Evolutionary conservation across 2,113 vertebrate genomes (phyloP).

Genomic region (Sylvia atricapilla): DNA sequence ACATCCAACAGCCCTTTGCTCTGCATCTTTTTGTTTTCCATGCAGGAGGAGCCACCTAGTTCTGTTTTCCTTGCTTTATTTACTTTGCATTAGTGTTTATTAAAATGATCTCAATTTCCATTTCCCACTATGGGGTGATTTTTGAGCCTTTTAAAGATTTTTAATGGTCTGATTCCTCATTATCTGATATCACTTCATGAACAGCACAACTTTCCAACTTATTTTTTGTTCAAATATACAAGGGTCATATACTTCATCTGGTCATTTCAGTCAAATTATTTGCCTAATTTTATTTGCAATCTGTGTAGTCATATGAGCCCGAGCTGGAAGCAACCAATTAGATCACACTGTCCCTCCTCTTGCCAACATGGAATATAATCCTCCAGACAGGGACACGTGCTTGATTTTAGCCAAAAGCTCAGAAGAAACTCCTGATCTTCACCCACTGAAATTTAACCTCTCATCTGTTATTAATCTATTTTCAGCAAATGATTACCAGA

Average conservation of each 20-base stretch:
- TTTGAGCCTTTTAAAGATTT: not conserved
- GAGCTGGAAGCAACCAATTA: slow-evolving; percentile 32
- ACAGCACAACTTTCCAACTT: not conserved
- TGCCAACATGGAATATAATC: not conserved
- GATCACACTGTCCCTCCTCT: not conserved
- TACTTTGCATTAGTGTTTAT: not conserved
- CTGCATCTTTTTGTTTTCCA: not conserved
- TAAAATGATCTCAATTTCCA: not conserved
- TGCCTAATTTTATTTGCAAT: slow-evolving; percentile 16
- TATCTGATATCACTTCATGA: slow-evolving; percentile 1
- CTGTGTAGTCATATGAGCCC: not conserved
- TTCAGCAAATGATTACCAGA: slow-evolving; percentile 37
- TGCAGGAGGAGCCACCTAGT: not conserved
- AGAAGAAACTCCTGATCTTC: slow-evolving; percentile 2
- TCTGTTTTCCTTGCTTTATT: not conserved
- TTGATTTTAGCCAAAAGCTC: slow-evolving; percentile 30
- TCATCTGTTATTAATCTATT: slow-evolving; percentile 48
- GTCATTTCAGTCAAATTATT: not conserved
- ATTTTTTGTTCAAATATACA: not conserved
- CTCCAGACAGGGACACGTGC: not conserved
- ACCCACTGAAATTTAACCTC: slow-evolving; percentile 34
- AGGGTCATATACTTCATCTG: not conserved
- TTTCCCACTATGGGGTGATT: not conserved
- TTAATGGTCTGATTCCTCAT: not conserved
- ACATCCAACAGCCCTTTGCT: not conserved